These are phyloP conservation scores for Eristalis intricaria DNA, from an alignment of 2,888 invertebrate species.

Conservation along the genomic window DNA sequence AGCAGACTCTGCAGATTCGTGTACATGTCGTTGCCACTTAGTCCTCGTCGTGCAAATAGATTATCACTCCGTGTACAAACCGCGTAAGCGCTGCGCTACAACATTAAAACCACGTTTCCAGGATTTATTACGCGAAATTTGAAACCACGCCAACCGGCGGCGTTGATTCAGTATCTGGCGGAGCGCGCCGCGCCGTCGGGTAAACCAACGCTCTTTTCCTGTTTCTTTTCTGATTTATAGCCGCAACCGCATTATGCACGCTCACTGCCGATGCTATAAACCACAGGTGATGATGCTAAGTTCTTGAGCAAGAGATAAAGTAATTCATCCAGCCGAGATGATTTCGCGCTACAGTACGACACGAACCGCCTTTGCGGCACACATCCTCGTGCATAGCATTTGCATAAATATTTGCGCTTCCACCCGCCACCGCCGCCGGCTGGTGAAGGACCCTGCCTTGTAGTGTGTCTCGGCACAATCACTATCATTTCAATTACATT, in stretches of 20 bases:
- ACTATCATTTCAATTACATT: background rate
- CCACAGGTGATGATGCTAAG: conserved; percentile 56
- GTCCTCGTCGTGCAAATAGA: background rate
- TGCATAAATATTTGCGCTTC: background rate
- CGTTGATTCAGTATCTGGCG: background rate
- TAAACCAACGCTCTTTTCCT: background rate
- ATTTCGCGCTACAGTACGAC: background rate
- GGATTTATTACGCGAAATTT: conserved; percentile 1
- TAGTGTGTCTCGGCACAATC: background rate
- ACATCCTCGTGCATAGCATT: background rate
- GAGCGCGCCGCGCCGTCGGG: background rate
- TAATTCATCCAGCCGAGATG: conserved; percentile 36
- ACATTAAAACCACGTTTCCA: background rate
- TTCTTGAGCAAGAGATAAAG: conserved; percentile 54
- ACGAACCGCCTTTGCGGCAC: background rate
- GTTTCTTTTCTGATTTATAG: conserved; percentile 33
- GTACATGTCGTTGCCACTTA: background rate
- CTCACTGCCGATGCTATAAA: conserved; percentile 33
- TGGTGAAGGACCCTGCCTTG: background rate
- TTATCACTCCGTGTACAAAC: background rate
- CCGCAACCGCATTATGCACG: conserved; percentile 22
- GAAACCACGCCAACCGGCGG: background rate
- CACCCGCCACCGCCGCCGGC: background rate
- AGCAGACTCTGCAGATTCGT: background rate
- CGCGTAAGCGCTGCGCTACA: background rate